Percentiles rank a stretch among this genome's conserved stretches.
These are phyloP conservation scores for Calonectris borealis DNA, from an alignment of 2,113 vertebrate species.

Conservation along the genomic window DNA sequence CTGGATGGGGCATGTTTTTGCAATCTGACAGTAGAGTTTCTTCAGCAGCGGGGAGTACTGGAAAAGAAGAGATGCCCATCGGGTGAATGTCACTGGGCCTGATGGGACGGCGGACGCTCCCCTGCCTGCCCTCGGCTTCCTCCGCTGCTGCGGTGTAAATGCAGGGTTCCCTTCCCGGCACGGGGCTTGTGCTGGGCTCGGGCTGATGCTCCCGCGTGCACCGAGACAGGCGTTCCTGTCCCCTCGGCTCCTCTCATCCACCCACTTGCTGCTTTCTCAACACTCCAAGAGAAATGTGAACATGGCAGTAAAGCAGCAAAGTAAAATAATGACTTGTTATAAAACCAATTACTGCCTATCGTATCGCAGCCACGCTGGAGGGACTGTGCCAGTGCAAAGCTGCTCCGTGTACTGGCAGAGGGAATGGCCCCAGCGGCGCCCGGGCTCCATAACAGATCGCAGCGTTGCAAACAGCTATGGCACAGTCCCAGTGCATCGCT, in stretches of 20 bases:
- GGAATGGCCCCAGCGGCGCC: fast-evolving
- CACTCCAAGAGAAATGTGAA: background rate
- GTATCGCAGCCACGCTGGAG: background rate
- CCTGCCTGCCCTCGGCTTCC: fast-evolving
- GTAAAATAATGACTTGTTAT: background rate
- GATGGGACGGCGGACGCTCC: fast-evolving
- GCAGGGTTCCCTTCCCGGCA: background rate
- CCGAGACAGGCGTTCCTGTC: fast-evolving
- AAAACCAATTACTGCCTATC: background rate
- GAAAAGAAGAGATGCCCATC: background rate
- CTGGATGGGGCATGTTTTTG: constrained; percentile 98
- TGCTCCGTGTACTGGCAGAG: fast-evolving
- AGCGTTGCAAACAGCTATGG: fast-evolving
- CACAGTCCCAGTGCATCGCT: fast-evolving
- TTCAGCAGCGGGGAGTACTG: constrained; percentile 97
- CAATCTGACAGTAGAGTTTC: constrained; percentile 99
- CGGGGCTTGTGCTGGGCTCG: background rate
- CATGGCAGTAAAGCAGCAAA: background rate
- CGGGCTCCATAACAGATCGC: fast-evolving
- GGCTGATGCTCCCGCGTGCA: background rate
- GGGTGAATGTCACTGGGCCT: background rate
- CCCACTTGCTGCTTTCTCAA: background rate
- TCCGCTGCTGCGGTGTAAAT: fast-evolving
- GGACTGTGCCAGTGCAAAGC: background rate
- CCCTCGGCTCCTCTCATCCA: background rate